phyloP scores from a whole-genome alignment of 2,888 invertebrate genomes.

The Lithophane ornitopus region DNA sequence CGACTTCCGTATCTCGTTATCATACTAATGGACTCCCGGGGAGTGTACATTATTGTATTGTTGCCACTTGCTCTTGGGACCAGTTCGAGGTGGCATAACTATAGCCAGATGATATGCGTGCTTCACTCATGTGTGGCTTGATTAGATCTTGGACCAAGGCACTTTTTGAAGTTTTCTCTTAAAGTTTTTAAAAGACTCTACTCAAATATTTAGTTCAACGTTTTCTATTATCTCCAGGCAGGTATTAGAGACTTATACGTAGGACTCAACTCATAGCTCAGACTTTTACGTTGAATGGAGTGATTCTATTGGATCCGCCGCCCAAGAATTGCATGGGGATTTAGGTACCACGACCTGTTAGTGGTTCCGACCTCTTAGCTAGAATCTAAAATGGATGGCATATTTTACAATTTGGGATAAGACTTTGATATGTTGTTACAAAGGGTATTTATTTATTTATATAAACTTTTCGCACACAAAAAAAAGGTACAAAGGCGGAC shows the following conservation, averaged over 20 bases:
- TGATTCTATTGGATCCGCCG: not conserved
- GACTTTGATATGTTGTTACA: not conserved
- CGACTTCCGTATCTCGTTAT: slow-evolving; percentile 76
- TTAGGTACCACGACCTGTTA: not conserved
- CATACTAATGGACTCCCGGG: slow-evolving; percentile 81
- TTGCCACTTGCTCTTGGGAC: slow-evolving; percentile 60
- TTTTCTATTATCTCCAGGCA: not conserved
- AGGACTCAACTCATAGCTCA: no score
- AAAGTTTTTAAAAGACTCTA: not conserved
- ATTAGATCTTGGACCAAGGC: slow-evolving; percentile 31
- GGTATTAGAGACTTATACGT: not conserved
- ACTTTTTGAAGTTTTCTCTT: not conserved
- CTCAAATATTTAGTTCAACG: not conserved
- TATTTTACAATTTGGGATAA: not conserved
- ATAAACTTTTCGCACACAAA: no score
- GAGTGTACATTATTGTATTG: slow-evolving; percentile 75
- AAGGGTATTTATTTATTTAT: no score
- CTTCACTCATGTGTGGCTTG: slow-evolving; percentile 15
- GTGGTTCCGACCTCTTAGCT: not conserved
- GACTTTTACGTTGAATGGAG: not conserved
- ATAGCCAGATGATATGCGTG: slow-evolving; percentile 24
- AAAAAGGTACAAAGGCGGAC: no score
- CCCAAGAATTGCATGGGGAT: slow-evolving; percentile 13
- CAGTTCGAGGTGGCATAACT: slow-evolving; percentile 60
- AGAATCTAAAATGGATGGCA: not conserved